Conservation (phyloP, 2,888 invertebrate species). For the Phlogophora meticulosa region DNA sequence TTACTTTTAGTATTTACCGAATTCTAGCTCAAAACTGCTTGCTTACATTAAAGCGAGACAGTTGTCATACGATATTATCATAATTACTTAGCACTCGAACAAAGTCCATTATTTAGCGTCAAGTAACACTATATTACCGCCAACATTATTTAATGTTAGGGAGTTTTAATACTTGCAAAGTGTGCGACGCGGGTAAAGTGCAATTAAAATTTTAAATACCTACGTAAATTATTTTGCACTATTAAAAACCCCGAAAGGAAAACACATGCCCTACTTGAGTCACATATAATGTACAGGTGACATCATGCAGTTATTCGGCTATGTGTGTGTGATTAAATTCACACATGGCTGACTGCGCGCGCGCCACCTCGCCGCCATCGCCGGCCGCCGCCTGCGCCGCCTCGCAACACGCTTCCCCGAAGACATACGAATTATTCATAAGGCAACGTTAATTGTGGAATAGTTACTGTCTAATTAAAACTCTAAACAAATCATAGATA, state of each 20-base stretch:
- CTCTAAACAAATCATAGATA: slow-evolving; percentile 49
- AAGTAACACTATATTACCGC: slow-evolving; percentile 5
- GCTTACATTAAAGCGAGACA: background rate
- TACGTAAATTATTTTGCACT: slow-evolving; percentile 28
- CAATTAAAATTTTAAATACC: slow-evolving; percentile 14
- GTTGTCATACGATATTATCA: slow-evolving; percentile 25
- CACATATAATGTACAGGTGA: slow-evolving; percentile 70
- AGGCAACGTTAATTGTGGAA: slow-evolving; percentile 67
- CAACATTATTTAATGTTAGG: background rate
- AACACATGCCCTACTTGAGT: slow-evolving; percentile 63
- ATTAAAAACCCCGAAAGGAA: slow-evolving; percentile 55
- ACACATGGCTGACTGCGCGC: slow-evolving; percentile 70
- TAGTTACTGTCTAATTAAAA: slow-evolving; percentile 65
- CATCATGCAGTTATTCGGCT: slow-evolving; percentile 73
- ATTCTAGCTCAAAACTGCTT: background rate
- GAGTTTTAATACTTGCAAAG: background rate
- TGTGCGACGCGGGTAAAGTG: background rate
- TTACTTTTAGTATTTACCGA: background rate
- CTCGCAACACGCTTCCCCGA: slow-evolving; percentile 66
- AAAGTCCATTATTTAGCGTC: slow-evolving; percentile 26
- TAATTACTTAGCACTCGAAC: background rate
- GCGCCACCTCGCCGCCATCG: slow-evolving; percentile 37
- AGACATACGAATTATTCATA: slow-evolving; percentile 69
- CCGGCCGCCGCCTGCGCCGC: slow-evolving; percentile 3
- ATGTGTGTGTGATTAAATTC: slow-evolving; percentile 71